These are phyloP conservation scores for Aethes cnicana DNA, from an alignment of 2,888 invertebrate species.

Conservation along the genomic window DNA sequence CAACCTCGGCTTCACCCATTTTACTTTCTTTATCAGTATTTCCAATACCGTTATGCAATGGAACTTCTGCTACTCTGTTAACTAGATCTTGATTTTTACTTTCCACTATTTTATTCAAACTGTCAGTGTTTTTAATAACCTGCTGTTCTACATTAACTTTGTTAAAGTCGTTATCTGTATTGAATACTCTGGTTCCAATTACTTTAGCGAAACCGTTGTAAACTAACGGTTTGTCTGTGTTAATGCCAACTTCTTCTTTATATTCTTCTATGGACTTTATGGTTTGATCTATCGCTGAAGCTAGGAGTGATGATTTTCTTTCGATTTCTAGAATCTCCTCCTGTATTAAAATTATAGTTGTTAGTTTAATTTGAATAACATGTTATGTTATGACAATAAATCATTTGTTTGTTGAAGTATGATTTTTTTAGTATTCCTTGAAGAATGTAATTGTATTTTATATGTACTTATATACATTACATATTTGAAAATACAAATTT, in stretches of 20 bases:
- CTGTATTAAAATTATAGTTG: constrained; percentile 42
- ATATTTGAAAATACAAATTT: too few species aligned
- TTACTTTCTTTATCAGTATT: constrained; percentile 9
- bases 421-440: too few species aligned
- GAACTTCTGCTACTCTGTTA: neutral
- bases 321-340: constrained; percentile 72
- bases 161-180: constrained; percentile 32
- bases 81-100: neutral
- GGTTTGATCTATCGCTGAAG: constrained; percentile 71
- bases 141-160: constrained; percentile 24
- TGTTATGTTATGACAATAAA: neutral
- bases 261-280: constrained; percentile 73
- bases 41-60: neutral
- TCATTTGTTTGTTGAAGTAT: too few species aligned
- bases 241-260: constrained; percentile 68
- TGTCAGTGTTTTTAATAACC: constrained; percentile 36
- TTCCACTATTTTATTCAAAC: constrained; percentile 36
- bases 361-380: constrained; percentile 14
- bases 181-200: constrained; percentile 34
- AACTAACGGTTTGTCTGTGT: constrained; percentile 33
- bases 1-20: constrained; percentile 32
- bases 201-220: constrained; percentile 39
- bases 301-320: constrained; percentile 65
- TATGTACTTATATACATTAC: too few species aligned
- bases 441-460: too few species aligned